phyloP scores from a whole-genome alignment of 1,140 invertebrate species.

The Nylanderia fulva region DNA sequence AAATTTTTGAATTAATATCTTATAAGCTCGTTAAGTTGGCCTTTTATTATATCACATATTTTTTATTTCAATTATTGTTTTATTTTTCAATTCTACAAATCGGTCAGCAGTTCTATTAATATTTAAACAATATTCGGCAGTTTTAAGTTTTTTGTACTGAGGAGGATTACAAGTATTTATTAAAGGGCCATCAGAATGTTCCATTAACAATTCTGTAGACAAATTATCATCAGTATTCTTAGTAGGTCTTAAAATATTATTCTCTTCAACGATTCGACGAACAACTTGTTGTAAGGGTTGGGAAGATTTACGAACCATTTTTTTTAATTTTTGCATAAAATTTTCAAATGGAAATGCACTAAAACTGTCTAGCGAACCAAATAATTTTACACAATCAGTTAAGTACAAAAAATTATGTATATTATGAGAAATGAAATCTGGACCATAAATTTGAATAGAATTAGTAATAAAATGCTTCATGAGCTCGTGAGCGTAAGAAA shows the following conservation, averaged over 20 bases:
- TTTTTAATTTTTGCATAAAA: no score
- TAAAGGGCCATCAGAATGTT: constrained; percentile 27
- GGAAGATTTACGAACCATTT: background rate
- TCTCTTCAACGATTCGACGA: background rate
- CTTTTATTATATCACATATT: no score
- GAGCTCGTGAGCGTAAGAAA: no score
- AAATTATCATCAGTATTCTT: constrained; percentile 28
- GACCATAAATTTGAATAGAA: no score
- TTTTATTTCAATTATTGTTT: constrained; percentile 28
- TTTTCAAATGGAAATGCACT: no score
- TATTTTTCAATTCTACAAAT: constrained; percentile 1
- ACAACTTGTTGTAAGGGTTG: background rate
- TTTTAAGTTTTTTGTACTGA: constrained; percentile 33
- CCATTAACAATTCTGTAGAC: background rate
- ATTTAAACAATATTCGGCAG: constrained; percentile 8
- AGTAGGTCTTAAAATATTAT: constrained; percentile 11
- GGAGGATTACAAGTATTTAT: constrained; percentile 18
- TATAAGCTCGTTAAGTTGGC: no score
- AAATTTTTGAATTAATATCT: no score
- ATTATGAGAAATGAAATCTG: no score
- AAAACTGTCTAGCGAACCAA: no score
- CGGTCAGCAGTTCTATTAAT: constrained; percentile 3
- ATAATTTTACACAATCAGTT: no score
- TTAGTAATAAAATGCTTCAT: no score
- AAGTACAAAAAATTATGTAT: no score